Evolutionary conservation across 1,140 invertebrate genomes (phyloP), one percentile per base, ranked within the genome.

Genomic region (Helicoverpa armigera): DNA sequence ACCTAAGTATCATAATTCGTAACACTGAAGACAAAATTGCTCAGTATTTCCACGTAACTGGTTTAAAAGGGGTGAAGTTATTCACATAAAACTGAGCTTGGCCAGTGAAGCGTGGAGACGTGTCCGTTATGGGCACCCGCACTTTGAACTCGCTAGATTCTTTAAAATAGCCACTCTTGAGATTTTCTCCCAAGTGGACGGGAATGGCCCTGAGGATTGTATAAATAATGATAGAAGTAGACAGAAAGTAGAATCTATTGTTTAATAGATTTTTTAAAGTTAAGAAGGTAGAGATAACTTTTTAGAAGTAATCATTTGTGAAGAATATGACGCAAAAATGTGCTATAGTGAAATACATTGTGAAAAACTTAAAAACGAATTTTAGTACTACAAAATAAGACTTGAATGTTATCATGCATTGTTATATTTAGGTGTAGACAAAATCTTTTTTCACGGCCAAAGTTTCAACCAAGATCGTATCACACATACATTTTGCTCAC

Each of bases 71-170:
- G 23, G 12, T 31, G 12, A 61, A 61, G 58, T 61, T 23, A 60
- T 43, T 54, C 31, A 65, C 29, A 16, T 65, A 65, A 43, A 43
- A 35, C 31, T 65, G 10, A 43, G 61, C 14, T 65, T 43, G 61
- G 29, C n/a, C 61, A 43, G 31, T 43, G 31, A 43, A 65, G n/a
- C 14, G 31, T 43, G n/a, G 13, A 16, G 35, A 65, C 5, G 35
- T 65, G 35, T 43, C 10, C 61, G 35, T 35, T 65, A 65, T 43
- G 61, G 31, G 23, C 35, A n/a, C 61, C 43, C 14, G 61, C 61
- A 65, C 61, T 65, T 65, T 65, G 61, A 65, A 65, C 61, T 65
- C 61, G 61, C 9, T 43, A 65, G 35, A 65, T 65, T 65, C 61
- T 65, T 65, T 65, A 65, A 43, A 65, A 43, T 43, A 65, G 61